Base-by-base conservation (phyloP, 2,888 invertebrate species). In the Oxyteleia sp. region DNA sequence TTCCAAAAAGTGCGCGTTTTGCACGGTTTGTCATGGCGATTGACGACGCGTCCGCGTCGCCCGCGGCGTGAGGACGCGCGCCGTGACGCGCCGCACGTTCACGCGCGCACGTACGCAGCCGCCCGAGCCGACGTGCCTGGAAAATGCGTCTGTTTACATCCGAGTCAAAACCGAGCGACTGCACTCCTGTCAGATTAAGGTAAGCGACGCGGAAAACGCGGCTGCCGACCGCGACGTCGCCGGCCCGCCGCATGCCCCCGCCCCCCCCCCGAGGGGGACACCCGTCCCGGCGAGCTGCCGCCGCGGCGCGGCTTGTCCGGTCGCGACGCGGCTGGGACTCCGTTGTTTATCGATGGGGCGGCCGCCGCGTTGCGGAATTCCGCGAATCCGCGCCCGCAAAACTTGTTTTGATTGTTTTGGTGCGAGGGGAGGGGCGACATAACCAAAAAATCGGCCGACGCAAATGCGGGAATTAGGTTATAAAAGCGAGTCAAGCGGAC, bases 81-180 rank as follows among this genome's bases (percentile, higher is more conserved):
- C 23, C 69, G 49, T 55, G 47, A 43, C 63, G 49, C 61, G 74
- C 45, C 61, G 4, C n/a, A 3, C 41, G 49, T 63, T 47, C 71
- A 20, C 45, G 57, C 29, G 32, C 76, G 11, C 18, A 29, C 47
- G 38, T 61, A 26, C 38, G 53, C 57, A 57, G 51, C 78, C 57
- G 68, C 47, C 29, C 13, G 63, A 61, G 64, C 66, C 47, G 64
- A 32, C 51, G 26, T 64, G 26, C 59, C n/a, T 29, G 69, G 93
- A 94, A 92, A 94, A 95, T 95, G 95, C 94, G 95, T 95, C 95
- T 96, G 96, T 96, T 96, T 96, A 96, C 96, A 96, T 96, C 95
- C 94, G 94, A 95, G 94, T 95, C 95, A 95, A 94, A 93, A 94
- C 94, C 94, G 94, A 95, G 94, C 94, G 94, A 93, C 94, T 95